phyloP scores from a whole-genome alignment of 2,797 vertebrate genomes.

The Cercopithecus mitis region DNA sequence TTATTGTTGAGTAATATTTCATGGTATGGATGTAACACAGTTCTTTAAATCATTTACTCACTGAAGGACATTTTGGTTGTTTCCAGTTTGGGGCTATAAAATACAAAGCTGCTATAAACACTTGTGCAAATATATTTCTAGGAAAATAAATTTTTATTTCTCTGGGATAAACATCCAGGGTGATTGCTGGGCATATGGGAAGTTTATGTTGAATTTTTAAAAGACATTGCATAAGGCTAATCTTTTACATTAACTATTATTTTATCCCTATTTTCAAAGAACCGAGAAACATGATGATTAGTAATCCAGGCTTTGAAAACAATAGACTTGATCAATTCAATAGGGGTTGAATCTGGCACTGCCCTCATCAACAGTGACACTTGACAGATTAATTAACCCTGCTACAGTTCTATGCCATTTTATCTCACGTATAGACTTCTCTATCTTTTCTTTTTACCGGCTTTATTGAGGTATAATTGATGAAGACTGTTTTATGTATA shows the following conservation, averaged over 20 bases:
- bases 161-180: background rate
- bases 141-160: background rate
- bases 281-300: background rate
- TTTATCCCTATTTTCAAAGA: background rate
- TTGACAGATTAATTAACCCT: background rate
- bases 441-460: background rate
- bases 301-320: background rate
- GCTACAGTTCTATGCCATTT: background rate
- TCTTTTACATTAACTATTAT: background rate
- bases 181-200: background rate
- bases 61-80: background rate
- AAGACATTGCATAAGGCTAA: background rate
- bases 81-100: background rate
- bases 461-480: background rate
- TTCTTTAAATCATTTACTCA: background rate
- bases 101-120: background rate
- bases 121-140: background rate
- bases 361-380: background rate
- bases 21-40: background rate
- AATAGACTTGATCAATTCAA: background rate
- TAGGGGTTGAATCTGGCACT: background rate
- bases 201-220: background rate
- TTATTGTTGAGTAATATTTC: background rate
- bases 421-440: background rate
- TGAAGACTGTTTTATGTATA: background rate